These are phyloP conservation scores for Ambastaia sidthimunki DNA, from an alignment of 2,797 vertebrate genomes.

Conservation along the genomic window DNA sequence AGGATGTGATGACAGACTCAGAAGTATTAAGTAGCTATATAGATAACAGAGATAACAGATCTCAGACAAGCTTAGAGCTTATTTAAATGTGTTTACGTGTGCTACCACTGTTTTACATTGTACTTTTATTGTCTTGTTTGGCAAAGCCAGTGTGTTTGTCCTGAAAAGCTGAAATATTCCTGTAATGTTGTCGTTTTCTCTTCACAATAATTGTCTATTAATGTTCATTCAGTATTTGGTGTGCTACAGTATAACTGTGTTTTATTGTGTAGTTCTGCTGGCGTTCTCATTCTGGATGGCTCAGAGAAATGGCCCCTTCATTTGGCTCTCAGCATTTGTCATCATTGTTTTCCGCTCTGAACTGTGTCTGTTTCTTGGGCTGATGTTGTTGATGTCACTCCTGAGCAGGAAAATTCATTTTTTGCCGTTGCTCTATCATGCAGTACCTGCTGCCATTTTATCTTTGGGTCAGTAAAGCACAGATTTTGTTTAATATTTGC, in stretches of 20 bases:
- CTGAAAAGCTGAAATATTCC: background rate
- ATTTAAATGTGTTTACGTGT: no score
- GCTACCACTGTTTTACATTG: background rate
- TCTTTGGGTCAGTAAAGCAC: conserved; percentile 83
- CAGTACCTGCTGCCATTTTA: conserved; percentile 84
- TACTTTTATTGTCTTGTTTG: background rate
- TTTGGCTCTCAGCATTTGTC: conserved; percentile 88
- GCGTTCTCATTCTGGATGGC: conserved; percentile 91
- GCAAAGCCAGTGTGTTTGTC: background rate
- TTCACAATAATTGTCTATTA: background rate
- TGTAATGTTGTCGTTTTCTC: no score
- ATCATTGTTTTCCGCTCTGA: conserved; percentile 92
- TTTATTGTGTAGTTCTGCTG: conserved; percentile 79
- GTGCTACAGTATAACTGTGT: background rate
- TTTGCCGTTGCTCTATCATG: conserved; percentile 76
- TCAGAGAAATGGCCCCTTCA: conserved; percentile 81
- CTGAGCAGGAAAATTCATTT: conserved; percentile 79
- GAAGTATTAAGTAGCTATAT: no score
- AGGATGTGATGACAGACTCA: no score
- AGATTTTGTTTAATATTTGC: background rate
- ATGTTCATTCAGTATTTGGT: background rate
- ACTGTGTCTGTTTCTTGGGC: conserved; percentile 88
- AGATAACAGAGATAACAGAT: no score
- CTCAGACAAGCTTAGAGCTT: no score
- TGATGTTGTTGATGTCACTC: conserved; percentile 85